Evolutionary conservation across 2,888 invertebrate species (phyloP), one percentile per base, ranked within the genome.

Genomic region (Hypena proboscidalis): DNA sequence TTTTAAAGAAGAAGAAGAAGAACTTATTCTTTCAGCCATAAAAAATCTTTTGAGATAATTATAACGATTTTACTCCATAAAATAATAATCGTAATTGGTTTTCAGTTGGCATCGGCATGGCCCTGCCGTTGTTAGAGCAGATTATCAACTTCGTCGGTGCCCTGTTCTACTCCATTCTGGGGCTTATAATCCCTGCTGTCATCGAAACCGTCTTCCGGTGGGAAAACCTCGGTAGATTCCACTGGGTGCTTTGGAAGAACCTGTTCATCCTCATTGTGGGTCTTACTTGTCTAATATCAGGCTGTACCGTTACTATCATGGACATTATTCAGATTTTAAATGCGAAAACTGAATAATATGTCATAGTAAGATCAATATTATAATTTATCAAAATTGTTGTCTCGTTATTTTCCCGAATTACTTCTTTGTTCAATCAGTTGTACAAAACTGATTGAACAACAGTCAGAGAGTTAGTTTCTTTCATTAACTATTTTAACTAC

Each of bases 221-320:
- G 94, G 92, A 95, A 9, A 89, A 93, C 36, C 92, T 95, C 4
- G 96, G 96, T 0, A 80, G 67, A 38, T 91, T 84, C 50, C 93
- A 94, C 23, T 95, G 95, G 95, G 90, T 93, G 27, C 77, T 96
- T 0, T 90, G 92, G 79, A 96, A 96, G 73, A 95, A 96, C 61
- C 14, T 90, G 0, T 20, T 94, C 1, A 90, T 96, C 3, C 65
- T 92, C 0, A 1, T 92, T 0, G 92, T 95, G 50, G 92, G 96
- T 0, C 32, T 94, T 0, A 83, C 93, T 21, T 93, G 94, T 2
- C 72, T 96, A 8, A 57, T 95, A 14, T 93, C 94, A 4, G 96
- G 96, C 2, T 90, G 90, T 38, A 82, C 85, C 0, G 86, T 90
- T 1, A 87, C 91, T 1, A 67, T 91, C 58, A 60, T 79, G 58